Percentiles rank a stretch among this genome's conserved stretches.
Evolutionary conservation across 2,113 vertebrate genomes (phyloP).

Genomic region (Caracal caracal): DNA sequence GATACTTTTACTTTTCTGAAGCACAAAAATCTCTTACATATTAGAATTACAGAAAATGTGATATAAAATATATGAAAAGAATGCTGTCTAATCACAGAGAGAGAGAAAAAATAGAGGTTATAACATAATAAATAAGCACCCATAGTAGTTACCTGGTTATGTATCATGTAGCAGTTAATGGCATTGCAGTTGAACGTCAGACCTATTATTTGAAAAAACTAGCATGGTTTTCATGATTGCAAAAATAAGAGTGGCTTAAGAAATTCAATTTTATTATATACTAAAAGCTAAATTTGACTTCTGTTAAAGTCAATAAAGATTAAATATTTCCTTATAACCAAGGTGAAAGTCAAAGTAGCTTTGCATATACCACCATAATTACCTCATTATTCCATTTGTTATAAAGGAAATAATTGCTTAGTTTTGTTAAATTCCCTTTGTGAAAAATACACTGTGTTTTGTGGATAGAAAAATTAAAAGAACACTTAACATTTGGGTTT

Average conservation of each 20-base stretch:
- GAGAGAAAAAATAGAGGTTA: background rate
- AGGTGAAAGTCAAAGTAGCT: background rate
- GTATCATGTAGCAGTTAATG: background rate
- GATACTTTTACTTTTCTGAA: conserved; percentile 26
- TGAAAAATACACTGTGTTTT: background rate
- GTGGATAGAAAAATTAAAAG: background rate
- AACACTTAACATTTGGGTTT: conserved; percentile 4
- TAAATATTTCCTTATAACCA: conserved; percentile 35
- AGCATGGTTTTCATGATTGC: conserved; percentile 30
- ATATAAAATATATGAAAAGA: background rate
- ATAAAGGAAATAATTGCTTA: background rate
- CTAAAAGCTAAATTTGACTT: conserved; percentile 32
- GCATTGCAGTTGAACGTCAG: background rate
- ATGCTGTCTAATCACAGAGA: background rate
- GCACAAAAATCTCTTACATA: background rate
- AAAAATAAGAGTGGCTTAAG: conserved; percentile 37
- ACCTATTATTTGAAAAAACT: conserved; percentile 8
- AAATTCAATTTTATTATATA: conserved; percentile 56
- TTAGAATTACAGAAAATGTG: background rate
- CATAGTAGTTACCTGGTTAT: conserved; percentile 22
- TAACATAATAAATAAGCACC: background rate
- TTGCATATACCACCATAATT: conserved; percentile 46
- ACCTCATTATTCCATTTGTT: background rate
- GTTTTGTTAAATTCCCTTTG: background rate
- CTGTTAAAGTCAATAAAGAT: background rate